These are phyloP conservation scores for Cenopis cana DNA, from an alignment of 2,888 invertebrate genomes.

Conservation along the genomic window DNA sequence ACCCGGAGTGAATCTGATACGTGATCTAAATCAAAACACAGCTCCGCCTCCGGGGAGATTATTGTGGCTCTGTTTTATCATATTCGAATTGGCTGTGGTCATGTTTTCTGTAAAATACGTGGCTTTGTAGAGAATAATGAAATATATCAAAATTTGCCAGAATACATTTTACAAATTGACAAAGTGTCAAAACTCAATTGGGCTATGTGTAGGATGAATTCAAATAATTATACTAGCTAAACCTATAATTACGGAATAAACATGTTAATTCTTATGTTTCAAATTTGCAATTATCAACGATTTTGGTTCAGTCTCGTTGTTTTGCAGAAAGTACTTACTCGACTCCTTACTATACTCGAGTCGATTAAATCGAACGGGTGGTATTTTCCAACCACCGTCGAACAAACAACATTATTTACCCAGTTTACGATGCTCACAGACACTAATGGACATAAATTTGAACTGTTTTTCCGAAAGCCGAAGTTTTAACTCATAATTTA, in stretches of 20 bases:
- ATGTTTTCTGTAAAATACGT: neutral
- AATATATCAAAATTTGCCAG: too few relatives aligned
- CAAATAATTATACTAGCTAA: too few relatives aligned
- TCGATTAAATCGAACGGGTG: constrained; percentile 9
- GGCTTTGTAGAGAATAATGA: too few relatives aligned
- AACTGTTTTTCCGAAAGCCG: constrained; percentile 21
- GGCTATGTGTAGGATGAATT: too few relatives aligned
- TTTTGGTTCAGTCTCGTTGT: neutral
- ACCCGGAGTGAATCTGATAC: constrained; percentile 20
- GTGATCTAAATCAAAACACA: constrained; percentile 35
- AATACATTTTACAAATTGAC: too few relatives aligned
- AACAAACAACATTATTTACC: constrained; percentile 40
- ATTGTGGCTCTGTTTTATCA: constrained; percentile 14
- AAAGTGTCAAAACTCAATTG: too few relatives aligned
- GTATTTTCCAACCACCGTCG: constrained; percentile 23
- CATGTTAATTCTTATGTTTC: too few relatives aligned
- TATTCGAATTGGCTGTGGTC: neutral
- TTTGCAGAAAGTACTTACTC: neutral
- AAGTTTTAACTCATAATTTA: constrained; percentile 19
- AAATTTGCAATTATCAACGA: neutral
- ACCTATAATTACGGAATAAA: too few relatives aligned
- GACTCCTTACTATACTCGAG: neutral
- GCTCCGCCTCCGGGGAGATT: neutral
- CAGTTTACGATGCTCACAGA: constrained; percentile 32
- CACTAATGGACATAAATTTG: constrained; percentile 34